Conservation (phyloP, 2,113 vertebrate genomes). For the Ochotona princeps region DNA sequence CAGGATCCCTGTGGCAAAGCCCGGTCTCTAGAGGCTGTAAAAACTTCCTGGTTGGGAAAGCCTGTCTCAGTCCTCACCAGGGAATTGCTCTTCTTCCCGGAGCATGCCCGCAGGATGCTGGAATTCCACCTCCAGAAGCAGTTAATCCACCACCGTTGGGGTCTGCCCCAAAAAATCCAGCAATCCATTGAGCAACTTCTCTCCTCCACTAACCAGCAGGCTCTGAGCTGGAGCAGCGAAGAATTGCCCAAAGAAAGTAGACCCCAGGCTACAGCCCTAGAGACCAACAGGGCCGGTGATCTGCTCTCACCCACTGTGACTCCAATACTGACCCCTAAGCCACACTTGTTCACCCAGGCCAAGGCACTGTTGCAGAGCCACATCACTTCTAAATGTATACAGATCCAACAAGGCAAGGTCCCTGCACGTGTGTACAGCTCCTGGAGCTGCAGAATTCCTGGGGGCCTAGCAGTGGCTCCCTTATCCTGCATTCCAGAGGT, state of each 20-base stretch:
- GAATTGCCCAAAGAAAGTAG: background rate
- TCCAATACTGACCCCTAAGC: background rate
- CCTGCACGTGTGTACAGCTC: conserved; percentile 39
- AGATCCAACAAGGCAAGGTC: conserved; percentile 60
- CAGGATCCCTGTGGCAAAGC: background rate
- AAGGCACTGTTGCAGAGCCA: conserved; percentile 49
- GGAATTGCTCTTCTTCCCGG: conserved; percentile 19
- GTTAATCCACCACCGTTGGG: conserved; percentile 48
- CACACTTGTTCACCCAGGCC: conserved; percentile 20
- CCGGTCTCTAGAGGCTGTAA: background rate
- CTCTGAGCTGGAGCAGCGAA: background rate
- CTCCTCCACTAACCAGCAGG: background rate
- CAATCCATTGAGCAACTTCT: conserved; percentile 50
- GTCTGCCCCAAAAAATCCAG: conserved; percentile 59
- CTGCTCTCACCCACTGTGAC: background rate
- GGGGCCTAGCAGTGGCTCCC: background rate
- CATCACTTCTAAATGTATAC: conserved; percentile 54
- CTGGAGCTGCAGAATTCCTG: background rate
- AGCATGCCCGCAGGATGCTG: conserved; percentile 41
- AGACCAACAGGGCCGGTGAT: background rate
- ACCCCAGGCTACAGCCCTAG: background rate
- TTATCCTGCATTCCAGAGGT: background rate
- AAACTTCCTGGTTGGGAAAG: background rate
- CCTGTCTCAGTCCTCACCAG: conserved; percentile 33
- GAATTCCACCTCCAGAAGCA: conserved; percentile 73